These are phyloP conservation scores for Callimorpha dominula DNA, from an alignment of 2,888 invertebrate genomes.

Conservation along the genomic window DNA sequence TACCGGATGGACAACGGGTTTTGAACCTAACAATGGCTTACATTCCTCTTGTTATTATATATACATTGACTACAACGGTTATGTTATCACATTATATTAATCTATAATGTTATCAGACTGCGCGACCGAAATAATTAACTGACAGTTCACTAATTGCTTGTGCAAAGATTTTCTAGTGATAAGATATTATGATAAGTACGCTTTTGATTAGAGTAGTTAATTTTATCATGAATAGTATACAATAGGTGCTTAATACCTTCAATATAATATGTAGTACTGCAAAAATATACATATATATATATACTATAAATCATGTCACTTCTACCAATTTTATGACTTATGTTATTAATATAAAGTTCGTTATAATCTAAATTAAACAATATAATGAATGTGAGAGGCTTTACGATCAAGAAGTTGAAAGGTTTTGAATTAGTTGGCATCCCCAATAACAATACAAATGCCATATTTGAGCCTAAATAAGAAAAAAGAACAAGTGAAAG, in stretches of 20 bases:
- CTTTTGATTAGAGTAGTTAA: conserved; percentile 20
- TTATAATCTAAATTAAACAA: background rate
- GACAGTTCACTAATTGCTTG: conserved; percentile 22
- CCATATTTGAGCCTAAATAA: too few relatives aligned
- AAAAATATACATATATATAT: background rate
- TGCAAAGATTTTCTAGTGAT: conserved; percentile 25
- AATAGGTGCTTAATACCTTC: background rate
- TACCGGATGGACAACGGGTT: conserved; percentile 69
- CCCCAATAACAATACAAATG: too few relatives aligned
- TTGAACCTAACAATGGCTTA: conserved; percentile 64
- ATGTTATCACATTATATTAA: conserved; percentile 18
- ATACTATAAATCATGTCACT: background rate
- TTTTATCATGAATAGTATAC: background rate
- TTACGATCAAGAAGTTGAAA: background rate
- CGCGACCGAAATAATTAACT: conserved; percentile 17
- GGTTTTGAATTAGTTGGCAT: background rate
- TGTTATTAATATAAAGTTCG: background rate
- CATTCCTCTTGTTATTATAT: conserved; percentile 31
- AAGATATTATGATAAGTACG: conserved; percentile 33
- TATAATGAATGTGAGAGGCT: background rate
- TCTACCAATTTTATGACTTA: background rate
- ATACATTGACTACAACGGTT: conserved; percentile 13
- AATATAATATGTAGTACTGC: background rate
- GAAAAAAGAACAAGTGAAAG: too few relatives aligned
- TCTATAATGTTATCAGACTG: conserved; percentile 13